Conservation (phyloP, 2,888 invertebrate species). For the Sacculina carcini region DNA sequence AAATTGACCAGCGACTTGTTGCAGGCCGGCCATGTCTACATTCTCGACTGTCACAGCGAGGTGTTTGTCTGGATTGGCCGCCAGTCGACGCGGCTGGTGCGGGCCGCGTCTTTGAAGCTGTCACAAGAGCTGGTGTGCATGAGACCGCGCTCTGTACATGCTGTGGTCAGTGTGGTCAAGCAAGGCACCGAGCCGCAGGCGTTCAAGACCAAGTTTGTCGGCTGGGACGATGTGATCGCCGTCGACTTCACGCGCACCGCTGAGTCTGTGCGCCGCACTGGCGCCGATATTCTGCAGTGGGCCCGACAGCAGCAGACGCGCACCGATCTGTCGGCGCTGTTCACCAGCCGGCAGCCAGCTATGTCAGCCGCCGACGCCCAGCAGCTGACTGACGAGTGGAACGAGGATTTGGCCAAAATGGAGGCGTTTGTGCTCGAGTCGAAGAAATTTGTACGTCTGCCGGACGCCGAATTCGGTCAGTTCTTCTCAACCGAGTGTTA, state of each 20-base stretch:
- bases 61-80: constrained; percentile 96
- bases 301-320: constrained; percentile 66
- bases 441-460: constrained; percentile 84
- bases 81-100: constrained; percentile 77
- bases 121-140: constrained; percentile 85
- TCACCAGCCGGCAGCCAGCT: constrained; percentile 72
- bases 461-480: constrained; percentile 71
- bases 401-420: constrained; percentile 92
- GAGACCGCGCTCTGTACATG: constrained; percentile 54
- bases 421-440: constrained; percentile 91
- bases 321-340: constrained; percentile 78
- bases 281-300: constrained; percentile 82
- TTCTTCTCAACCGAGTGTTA: constrained; percentile 73
- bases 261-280: constrained; percentile 82
- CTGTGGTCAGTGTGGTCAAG: constrained; percentile 51
- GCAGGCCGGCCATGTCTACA: constrained; percentile 75
- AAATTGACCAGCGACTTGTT: constrained; percentile 50
- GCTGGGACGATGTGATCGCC: constrained; percentile 97
- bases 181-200: constrained; percentile 66
- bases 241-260: constrained; percentile 97
- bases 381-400: constrained; percentile 81
- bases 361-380: constrained; percentile 62
- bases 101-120: constrained; percentile 87
- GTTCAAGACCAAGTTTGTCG: constrained; percentile 85
- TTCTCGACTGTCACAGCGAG: constrained; percentile 77